Evolutionary conservation across 2,797 vertebrate species (phyloP).

Genomic region (Argya squamiceps): DNA sequence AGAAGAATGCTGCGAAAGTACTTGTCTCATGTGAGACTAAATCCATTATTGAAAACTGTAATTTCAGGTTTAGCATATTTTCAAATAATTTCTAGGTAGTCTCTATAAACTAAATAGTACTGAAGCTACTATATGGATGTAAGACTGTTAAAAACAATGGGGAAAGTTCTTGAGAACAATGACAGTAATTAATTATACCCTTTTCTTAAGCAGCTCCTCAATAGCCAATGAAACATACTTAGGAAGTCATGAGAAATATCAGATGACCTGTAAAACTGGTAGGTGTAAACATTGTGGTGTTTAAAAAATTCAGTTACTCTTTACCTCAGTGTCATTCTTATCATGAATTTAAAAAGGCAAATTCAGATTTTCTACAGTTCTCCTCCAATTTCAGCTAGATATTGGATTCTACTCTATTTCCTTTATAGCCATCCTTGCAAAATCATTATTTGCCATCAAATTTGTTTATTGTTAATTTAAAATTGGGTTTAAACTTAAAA

Average conservation of each 20-base stretch:
- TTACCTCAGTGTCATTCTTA: background rate
- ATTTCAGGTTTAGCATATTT: background rate
- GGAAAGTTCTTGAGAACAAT: background rate
- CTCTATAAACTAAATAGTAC: background rate
- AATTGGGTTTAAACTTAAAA: fast-evolving
- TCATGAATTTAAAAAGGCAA: background rate
- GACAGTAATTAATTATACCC: background rate
- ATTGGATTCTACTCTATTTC: background rate
- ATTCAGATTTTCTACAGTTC: background rate
- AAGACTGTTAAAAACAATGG: background rate
- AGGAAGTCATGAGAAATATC: background rate
- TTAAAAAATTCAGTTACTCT: background rate
- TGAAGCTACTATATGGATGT: background rate
- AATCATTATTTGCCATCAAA: background rate
- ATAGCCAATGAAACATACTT: background rate
- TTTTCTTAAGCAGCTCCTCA: background rate
- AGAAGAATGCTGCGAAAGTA: background rate
- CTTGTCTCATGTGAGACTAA: background rate
- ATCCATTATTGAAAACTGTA: background rate
- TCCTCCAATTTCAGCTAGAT: background rate
- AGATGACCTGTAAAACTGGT: background rate
- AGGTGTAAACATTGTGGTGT: background rate
- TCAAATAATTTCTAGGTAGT: background rate
- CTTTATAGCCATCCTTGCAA: background rate
- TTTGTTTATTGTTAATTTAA: background rate